Evolutionary conservation across 2,888 invertebrate species (phyloP).

Genomic region (Leptura quadrifasciata): DNA sequence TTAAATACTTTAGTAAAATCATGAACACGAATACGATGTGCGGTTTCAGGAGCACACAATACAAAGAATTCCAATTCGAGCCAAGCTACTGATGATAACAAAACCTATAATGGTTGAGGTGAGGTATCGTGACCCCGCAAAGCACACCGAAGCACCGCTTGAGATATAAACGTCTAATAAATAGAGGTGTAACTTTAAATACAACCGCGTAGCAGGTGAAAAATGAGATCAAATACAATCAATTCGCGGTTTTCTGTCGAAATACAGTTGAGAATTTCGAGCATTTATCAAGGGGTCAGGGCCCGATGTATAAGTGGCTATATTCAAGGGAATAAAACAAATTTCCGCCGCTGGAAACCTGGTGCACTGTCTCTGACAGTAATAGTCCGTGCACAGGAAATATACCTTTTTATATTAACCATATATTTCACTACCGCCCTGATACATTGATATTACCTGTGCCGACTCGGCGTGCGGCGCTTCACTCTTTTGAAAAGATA

Average conservation of each 20-base stretch:
- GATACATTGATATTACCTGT: conserved; percentile 48
- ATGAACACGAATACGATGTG: conserved; percentile 63
- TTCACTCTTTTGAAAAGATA: conserved; percentile 31
- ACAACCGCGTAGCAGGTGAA: conserved; percentile 56
- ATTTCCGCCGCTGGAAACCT: conserved; percentile 63
- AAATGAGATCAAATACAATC: conserved; percentile 67
- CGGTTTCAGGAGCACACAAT: conserved; percentile 49
- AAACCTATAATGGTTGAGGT: conserved; percentile 34
- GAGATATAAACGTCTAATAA: conserved; percentile 47
- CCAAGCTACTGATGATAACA: conserved; percentile 45
- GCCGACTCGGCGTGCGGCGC: conserved; percentile 23
- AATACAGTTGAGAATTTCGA: conserved; percentile 8
- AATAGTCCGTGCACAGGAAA: conserved; percentile 66
- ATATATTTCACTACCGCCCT: conserved; percentile 52
- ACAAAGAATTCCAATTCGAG: conserved; percentile 49
- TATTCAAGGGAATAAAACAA: conserved; percentile 63
- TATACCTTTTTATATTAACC: conserved; percentile 63
- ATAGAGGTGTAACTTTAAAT: conserved; percentile 48
- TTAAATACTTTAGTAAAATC: conserved; percentile 62
- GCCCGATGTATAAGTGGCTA: conserved; percentile 49
- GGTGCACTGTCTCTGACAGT: conserved; percentile 66
- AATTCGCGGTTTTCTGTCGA: conserved; percentile 61
- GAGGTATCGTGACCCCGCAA: conserved; percentile 43
- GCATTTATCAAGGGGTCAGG: conserved; percentile 25
- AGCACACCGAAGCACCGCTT: conserved; percentile 23